phyloP scores from a whole-genome alignment of 2,888 invertebrate genomes.

The Nymphalis polychloros region DNA sequence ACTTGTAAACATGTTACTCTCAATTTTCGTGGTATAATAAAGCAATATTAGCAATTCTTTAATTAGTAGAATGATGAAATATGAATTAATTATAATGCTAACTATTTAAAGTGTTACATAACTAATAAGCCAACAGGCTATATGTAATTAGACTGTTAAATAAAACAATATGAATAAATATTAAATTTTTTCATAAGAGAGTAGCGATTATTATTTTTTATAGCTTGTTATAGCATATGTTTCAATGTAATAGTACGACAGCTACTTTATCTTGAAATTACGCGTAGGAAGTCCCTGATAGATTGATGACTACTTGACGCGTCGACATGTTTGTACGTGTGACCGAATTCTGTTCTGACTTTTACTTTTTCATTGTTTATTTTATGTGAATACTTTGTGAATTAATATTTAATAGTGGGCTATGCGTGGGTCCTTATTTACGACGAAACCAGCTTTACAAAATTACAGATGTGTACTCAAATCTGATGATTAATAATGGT shows the following conservation, averaged over 20 bases:
- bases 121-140: too few relatives aligned
- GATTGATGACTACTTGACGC: conserved; percentile 33
- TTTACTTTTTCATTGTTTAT: conserved; percentile 46
- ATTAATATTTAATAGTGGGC: too few relatives aligned
- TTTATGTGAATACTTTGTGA: conserved; percentile 18
- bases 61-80: not conserved
- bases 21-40: too few relatives aligned
- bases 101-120: too few relatives aligned
- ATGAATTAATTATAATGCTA: not conserved
- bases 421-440: too few relatives aligned
- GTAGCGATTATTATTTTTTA: not conserved
- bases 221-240: not conserved
- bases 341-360: conserved; percentile 47
- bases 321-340: conserved; percentile 40
- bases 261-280: conserved; percentile 16
- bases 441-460: too few relatives aligned
- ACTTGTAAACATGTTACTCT: too few relatives aligned
- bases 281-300: conserved; percentile 31
- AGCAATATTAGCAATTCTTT: not conserved
- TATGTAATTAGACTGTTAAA: too few relatives aligned
- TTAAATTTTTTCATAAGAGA: too few relatives aligned
- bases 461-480: too few relatives aligned
- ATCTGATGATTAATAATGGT: too few relatives aligned
- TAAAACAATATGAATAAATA: too few relatives aligned
- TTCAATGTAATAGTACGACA: not conserved